A percentile compares a stretch with the other conserved stretches of the same genome.
phyloP scores from a whole-genome alignment of 2,888 invertebrate species.

The Boloria selene region DNA sequence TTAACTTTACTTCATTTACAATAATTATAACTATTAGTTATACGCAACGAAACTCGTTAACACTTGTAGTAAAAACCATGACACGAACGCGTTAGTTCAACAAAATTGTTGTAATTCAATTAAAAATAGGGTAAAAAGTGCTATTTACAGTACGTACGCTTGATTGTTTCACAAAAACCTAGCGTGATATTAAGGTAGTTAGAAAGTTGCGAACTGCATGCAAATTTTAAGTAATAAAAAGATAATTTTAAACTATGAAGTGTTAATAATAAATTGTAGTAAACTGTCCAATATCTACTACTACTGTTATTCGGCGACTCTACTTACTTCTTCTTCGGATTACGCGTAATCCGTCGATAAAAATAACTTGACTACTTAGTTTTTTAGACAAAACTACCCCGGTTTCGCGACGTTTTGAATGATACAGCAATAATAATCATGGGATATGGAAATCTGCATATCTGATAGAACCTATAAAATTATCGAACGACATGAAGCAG shows the following conservation, averaged over 20 bases:
- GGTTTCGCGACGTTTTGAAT: no score
- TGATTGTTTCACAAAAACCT: conserved; percentile 45
- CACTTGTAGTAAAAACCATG: conserved; percentile 4
- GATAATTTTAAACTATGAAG: conserved; percentile 2
- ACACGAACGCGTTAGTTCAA: neutral
- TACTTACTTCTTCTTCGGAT: no score
- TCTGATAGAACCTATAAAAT: no score
- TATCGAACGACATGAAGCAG: no score
- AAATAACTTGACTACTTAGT: no score
- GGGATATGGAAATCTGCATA: no score
- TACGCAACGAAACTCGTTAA: neutral
- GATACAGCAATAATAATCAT: no score
- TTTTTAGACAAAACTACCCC: no score
- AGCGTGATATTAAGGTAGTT: conserved; percentile 37
- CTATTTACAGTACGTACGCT: conserved; percentile 4
- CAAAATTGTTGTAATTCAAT: conserved; percentile 21
- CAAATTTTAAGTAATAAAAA: conserved; percentile 20
- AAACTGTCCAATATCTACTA: no score
- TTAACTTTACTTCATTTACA: no score
- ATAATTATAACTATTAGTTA: neutral
- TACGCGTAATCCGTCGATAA: no score
- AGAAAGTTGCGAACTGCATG: conserved; percentile 38
- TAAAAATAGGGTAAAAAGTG: conserved; percentile 24
- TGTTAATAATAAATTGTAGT: neutral
- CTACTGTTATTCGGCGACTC: no score